These are phyloP conservation scores for Phrynocephalus guinanensis DNA, from an alignment of 2,797 vertebrate genomes.

Conservation along the genomic window DNA sequence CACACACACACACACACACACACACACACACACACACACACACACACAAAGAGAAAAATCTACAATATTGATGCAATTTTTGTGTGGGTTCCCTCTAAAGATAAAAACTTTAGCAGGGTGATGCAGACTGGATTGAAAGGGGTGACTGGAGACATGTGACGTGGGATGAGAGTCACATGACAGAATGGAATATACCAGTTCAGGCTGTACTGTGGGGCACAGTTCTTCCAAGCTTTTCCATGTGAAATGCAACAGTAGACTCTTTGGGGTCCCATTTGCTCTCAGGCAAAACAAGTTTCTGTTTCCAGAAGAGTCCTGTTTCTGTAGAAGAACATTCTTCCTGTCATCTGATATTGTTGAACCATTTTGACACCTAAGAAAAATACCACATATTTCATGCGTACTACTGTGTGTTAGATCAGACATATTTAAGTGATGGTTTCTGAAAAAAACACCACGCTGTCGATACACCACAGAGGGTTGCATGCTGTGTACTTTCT, in stretches of 20 bases:
- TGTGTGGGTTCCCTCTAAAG: not conserved
- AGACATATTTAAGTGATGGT: not conserved
- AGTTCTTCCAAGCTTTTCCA: not conserved
- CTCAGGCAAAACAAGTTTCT: not conserved
- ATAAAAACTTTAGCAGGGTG: not conserved
- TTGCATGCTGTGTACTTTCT: not conserved
- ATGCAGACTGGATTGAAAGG: not conserved
- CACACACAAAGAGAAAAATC: no score
- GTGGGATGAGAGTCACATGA: not conserved
- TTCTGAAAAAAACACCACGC: no score
- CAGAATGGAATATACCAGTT: no score
- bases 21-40: no score
- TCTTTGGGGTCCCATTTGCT: not conserved
- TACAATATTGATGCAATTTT: not conserved
- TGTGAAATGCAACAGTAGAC: not conserved
- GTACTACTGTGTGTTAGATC: not conserved
- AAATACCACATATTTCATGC: no score
- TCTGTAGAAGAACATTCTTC: not conserved
- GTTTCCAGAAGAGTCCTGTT: not conserved
- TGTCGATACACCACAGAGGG: not conserved
- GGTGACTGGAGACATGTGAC: not conserved
- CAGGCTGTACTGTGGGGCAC: not conserved
- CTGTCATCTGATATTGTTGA: not conserved
- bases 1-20: no score
- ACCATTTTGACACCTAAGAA: not conserved